Evolutionary conservation across 2,797 vertebrate species (phyloP).

Genomic region (Gobio occitaniae): DNA sequence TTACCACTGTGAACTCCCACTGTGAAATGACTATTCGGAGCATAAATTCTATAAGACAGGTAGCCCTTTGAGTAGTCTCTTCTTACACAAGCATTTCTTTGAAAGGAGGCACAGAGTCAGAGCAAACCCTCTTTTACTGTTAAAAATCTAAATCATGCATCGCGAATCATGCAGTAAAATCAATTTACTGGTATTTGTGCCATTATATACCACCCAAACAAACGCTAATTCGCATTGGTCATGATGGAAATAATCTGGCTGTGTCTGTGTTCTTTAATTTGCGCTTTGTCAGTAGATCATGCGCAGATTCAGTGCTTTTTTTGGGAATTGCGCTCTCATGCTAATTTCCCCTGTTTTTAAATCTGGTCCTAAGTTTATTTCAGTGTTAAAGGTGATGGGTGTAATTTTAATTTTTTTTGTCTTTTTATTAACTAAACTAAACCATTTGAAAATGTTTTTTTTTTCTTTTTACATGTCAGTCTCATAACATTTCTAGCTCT

Average conservation of each 20-base stretch:
- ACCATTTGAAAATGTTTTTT: neutral
- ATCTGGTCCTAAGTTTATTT: neutral
- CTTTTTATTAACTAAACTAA: neutral
- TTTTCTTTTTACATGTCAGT: neutral
- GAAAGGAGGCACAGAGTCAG: neutral
- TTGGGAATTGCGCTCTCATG: too few relatives aligned
- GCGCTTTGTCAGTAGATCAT: too few relatives aligned
- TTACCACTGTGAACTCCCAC: slow-evolving; percentile 29
- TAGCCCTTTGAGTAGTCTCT: neutral
- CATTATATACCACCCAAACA: too few relatives aligned
- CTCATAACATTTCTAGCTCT: neutral
- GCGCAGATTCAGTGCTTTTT: too few relatives aligned
- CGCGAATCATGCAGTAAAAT: too few relatives aligned
- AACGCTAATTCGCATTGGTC: too few relatives aligned
- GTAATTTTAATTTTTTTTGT: neutral
- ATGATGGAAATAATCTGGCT: too few relatives aligned
- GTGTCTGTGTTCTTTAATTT: too few relatives aligned
- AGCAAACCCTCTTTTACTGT: too few relatives aligned
- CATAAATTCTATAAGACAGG: slow-evolving; percentile 26
- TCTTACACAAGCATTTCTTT: neutral
- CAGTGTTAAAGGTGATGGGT: neutral
- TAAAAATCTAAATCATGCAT: too few relatives aligned
- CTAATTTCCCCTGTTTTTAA: too few relatives aligned
- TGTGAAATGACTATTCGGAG: slow-evolving; percentile 36
- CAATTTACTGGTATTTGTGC: too few relatives aligned